Conservation (phyloP, 2,797 vertebrate genomes). For the Cheirogaleus major region DNA sequence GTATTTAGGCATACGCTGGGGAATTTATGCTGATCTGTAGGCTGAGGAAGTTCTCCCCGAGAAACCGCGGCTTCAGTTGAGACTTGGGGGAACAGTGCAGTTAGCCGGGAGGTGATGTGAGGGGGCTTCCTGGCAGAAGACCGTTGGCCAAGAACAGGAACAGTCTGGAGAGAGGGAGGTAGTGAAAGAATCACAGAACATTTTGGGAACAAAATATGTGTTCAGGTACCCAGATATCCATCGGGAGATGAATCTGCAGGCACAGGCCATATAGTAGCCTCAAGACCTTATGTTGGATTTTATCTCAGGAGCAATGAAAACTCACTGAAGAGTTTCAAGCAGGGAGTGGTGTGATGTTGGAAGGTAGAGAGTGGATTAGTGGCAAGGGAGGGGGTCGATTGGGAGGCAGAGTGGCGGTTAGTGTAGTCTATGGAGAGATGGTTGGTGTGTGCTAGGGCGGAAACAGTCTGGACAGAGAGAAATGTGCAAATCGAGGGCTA, state of each 20-base stretch:
- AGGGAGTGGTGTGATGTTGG: not conserved
- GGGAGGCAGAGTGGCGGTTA: not conserved
- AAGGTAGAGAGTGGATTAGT: not conserved
- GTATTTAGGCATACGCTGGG: not conserved
- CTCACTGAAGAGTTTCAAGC: not conserved
- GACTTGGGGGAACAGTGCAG: not conserved
- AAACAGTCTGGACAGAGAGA: not conserved
- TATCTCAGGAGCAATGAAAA: not conserved
- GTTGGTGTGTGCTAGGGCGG: fast-evolving
- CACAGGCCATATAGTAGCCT: not conserved
- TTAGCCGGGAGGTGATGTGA: not conserved
- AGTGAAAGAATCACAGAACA: not conserved
- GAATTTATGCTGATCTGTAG: not conserved
- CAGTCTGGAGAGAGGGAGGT: not conserved
- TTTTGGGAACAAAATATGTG: not conserved
- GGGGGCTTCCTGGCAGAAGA: not conserved
- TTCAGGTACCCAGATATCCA: not conserved
- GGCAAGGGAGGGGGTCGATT: not conserved
- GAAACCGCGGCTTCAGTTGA: not conserved
- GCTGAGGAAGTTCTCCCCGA: not conserved
- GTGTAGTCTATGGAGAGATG: too few species aligned
- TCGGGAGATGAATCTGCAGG: not conserved
- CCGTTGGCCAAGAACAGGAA: not conserved
- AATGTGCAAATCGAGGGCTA: not conserved
- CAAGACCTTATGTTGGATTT: not conserved